These are phyloP conservation scores for Mechanitis mazaeus DNA, from an alignment of 2,888 invertebrate species.

Conservation along the genomic window DNA sequence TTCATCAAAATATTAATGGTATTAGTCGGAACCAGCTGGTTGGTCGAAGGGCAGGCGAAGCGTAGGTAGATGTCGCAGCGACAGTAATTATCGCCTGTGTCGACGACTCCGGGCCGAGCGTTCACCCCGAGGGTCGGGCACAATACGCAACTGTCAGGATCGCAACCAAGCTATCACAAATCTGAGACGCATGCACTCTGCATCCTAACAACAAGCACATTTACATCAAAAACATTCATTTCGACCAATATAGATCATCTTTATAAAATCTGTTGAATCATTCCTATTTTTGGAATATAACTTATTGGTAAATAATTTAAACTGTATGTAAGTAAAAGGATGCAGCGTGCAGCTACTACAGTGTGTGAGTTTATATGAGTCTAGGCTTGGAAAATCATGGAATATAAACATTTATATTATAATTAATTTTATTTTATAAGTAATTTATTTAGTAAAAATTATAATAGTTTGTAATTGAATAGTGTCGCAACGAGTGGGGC, in stretches of 20 bases:
- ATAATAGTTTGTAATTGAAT: conserved; percentile 53
- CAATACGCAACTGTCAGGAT: conserved; percentile 64
- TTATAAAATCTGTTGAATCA: not conserved
- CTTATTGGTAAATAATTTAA: not conserved
- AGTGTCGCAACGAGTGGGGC: conserved; percentile 60
- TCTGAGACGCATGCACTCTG: conserved; percentile 44
- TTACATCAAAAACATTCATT: conserved; percentile 2
- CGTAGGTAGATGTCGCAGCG: conserved; percentile 55
- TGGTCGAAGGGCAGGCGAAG: conserved; percentile 40
- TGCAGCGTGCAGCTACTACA: too few relatives aligned
- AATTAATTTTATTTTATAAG: too few relatives aligned
- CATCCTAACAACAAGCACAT: conserved; percentile 13
- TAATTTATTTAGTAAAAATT: conserved; percentile 31
- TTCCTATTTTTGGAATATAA: conserved; percentile 2
- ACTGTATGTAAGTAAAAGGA: too few relatives aligned
- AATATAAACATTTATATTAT: too few relatives aligned
- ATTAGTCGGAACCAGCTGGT: conserved; percentile 34
- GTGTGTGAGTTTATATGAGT: too few relatives aligned
- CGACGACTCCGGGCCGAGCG: conserved; percentile 71
- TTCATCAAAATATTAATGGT: conserved; percentile 19
- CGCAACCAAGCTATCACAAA: conserved; percentile 50
- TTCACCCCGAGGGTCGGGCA: conserved; percentile 71
- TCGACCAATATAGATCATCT: conserved; percentile 9
- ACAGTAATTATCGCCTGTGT: conserved; percentile 73
- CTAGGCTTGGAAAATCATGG: too few relatives aligned